Percentiles rank a stretch among this genome's conserved stretches.
These are phyloP conservation scores for Nesogale talazaci DNA, from an alignment of 2,113 vertebrate species.

Conservation along the genomic window DNA sequence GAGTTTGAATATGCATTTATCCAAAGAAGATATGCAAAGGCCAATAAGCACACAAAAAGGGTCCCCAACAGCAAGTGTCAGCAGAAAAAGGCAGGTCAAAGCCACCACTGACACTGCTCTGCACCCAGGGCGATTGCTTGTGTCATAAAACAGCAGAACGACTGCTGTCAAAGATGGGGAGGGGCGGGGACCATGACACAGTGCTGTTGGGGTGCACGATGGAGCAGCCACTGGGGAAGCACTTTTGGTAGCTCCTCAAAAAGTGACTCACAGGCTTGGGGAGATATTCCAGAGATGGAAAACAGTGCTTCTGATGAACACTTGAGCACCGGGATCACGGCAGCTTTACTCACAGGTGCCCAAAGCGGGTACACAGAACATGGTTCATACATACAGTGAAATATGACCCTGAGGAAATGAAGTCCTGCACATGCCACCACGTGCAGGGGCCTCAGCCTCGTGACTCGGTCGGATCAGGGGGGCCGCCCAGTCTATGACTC, in stretches of 20 bases:
- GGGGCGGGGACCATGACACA: not conserved
- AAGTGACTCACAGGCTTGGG: not conserved
- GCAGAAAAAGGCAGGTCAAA: not conserved
- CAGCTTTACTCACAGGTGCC: too few relatives aligned
- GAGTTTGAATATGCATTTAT: not conserved
- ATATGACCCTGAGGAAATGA: not conserved
- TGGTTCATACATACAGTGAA: not conserved
- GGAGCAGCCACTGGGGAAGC: not conserved
- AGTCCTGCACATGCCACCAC: not conserved
- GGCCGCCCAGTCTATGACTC: too few relatives aligned
- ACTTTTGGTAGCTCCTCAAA: not conserved
- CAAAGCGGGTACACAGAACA: not conserved
- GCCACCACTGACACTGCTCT: not conserved
- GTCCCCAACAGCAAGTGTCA: not conserved
- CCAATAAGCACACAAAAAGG: not conserved
- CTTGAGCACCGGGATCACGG: too few relatives aligned
- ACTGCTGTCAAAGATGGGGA: not conserved
- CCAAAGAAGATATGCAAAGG: not conserved
- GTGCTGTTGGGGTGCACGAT: not conserved
- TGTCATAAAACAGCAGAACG: too few relatives aligned
- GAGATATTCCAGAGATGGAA: not conserved
- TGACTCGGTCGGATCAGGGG: too few relatives aligned
- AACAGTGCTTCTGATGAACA: not conserved
- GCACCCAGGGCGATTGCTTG: not conserved
- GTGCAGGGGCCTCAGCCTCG: not conserved